Percentiles rank a stretch among this genome's conserved stretches.
Evolutionary conservation across 37 sponge, comb jelly and placozoan genomes (phyloP).

Genomic region (Halichondria panicea): DNA sequence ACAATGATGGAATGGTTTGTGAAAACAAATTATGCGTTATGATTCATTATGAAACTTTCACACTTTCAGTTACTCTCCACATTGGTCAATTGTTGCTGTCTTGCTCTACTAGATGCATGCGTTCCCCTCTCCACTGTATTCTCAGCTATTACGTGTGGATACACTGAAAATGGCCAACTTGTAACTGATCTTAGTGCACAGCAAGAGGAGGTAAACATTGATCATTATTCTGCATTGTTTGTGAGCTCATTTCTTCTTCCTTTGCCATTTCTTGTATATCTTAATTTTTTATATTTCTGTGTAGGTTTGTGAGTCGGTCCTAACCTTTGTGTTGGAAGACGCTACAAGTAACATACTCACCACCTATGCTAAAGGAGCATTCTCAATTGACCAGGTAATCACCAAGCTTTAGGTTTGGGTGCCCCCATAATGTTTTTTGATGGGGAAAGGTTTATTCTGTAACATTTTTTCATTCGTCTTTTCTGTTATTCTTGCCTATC

Average conservation of each 20-base stretch:
- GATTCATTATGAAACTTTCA: not conserved
- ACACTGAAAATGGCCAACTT: slow-evolving; percentile 32
- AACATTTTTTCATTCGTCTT: no score
- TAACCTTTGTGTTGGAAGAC: slow-evolving; percentile 31
- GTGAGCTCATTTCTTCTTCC: not conserved
- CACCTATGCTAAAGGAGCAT: slow-evolving; percentile 43
- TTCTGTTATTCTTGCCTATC: no score
- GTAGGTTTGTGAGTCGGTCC: slow-evolving; percentile 23
- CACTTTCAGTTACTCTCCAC: slow-evolving; percentile 53
- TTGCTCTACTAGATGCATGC: slow-evolving; percentile 81
- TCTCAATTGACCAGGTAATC: slow-evolving; percentile 56
- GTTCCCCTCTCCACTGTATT: slow-evolving; percentile 71
- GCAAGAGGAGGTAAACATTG: slow-evolving; percentile 39
- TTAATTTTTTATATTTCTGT: not conserved
- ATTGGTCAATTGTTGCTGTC: slow-evolving; percentile 66
- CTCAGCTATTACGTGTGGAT: slow-evolving; percentile 60
- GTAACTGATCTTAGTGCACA: slow-evolving; percentile 53
- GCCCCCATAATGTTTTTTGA: no score
- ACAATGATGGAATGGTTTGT: slow-evolving; percentile 59
- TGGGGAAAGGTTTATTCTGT: no score
- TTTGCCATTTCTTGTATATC: no score
- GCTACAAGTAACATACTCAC: slow-evolving; percentile 10
- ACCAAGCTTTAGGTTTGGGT: no score
- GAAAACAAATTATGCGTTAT: not conserved
- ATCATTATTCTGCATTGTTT: not conserved